Conservation (phyloP, 2,888 invertebrate species). For the Pantelozetes paolii region DNA sequence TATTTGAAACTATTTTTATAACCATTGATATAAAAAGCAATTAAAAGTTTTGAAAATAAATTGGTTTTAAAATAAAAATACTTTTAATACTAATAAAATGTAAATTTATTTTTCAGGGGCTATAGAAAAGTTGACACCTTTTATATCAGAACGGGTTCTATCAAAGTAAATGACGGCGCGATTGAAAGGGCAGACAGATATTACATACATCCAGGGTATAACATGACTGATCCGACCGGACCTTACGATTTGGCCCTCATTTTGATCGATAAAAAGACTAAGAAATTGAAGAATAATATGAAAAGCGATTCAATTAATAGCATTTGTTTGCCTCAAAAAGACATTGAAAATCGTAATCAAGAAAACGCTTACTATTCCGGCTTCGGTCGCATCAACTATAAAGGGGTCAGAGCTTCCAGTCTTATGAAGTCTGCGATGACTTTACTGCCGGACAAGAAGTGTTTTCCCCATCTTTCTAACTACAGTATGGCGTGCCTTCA, state of each 20-base stretch:
- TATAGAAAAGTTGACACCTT: slow-evolving; percentile 22
- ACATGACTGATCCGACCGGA: slow-evolving; percentile 12
- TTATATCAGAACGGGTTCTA: slow-evolving; percentile 28
- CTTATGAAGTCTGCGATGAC: slow-evolving; percentile 8
- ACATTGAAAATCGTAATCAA: background rate
- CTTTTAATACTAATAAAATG: too few relatives aligned
- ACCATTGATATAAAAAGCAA: too few relatives aligned
- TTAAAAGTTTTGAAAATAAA: too few relatives aligned
- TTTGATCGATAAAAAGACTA: background rate
- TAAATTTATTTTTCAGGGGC: background rate
- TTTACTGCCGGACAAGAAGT: slow-evolving; percentile 1
- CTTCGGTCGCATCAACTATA: slow-evolving; percentile 19
- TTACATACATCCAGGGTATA: slow-evolving; percentile 1
- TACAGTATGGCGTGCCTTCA: slow-evolving; percentile 13
- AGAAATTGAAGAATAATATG: background rate
- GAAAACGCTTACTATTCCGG: slow-evolving; percentile 30
- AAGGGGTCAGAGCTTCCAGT: slow-evolving; percentile 5
- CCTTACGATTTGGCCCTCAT: slow-evolving; percentile 9
- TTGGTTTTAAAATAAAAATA: too few relatives aligned
- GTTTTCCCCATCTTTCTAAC: background rate
- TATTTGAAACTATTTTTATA: too few relatives aligned
- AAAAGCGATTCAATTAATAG: background rate
- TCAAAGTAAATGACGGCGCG: background rate
- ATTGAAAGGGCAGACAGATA: background rate
- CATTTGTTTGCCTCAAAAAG: slow-evolving; percentile 22